These are phyloP conservation scores for Phoxinus dragarum DNA, from an alignment of 2,797 vertebrate species.

Conservation along the genomic window DNA sequence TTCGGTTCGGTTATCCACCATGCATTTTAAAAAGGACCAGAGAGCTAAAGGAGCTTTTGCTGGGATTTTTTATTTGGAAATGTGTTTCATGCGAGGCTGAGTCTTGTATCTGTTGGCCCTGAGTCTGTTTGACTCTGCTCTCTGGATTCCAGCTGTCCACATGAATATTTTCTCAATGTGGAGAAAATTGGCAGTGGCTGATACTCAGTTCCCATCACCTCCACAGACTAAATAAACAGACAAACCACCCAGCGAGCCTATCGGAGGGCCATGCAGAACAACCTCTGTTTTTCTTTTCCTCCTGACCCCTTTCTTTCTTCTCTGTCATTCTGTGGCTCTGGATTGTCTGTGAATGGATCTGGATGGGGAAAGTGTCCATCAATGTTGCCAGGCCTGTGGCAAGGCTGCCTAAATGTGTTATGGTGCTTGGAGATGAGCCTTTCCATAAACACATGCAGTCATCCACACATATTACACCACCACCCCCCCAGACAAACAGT, in stretches of 20 bases:
- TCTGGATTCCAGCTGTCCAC: conserved; percentile 72
- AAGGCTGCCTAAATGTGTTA: conserved; percentile 5
- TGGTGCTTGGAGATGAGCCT: conserved; percentile 13
- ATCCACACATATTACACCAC: background rate
- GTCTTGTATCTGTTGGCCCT: conserved; percentile 77
- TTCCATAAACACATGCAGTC: background rate
- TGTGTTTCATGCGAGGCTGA: conserved; percentile 64
- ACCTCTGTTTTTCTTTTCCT: conserved; percentile 52
- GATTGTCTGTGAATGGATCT: conserved; percentile 40
- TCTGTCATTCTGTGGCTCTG: conserved; percentile 32
- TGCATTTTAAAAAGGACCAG: background rate
- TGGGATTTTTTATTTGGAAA: conserved; percentile 54
- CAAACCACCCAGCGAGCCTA: conserved; percentile 75
- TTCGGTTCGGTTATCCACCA: background rate
- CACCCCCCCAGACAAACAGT: background rate
- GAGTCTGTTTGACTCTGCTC: conserved; percentile 70
- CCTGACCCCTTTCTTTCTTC: conserved; percentile 22
- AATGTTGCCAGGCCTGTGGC: conserved; percentile 11
- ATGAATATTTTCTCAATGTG: conserved; percentile 78
- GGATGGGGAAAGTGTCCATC: conserved; percentile 34
- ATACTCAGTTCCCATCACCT: conserved; percentile 74
- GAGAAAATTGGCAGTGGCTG: conserved; percentile 75
- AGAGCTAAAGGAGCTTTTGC: conserved; percentile 3
- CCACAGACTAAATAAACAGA: conserved; percentile 81
- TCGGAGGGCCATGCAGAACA: conserved; percentile 52